These are phyloP conservation scores for Kobus ellipsiprymnus DNA, from an alignment of 2,113 vertebrate species.

Conservation along the genomic window DNA sequence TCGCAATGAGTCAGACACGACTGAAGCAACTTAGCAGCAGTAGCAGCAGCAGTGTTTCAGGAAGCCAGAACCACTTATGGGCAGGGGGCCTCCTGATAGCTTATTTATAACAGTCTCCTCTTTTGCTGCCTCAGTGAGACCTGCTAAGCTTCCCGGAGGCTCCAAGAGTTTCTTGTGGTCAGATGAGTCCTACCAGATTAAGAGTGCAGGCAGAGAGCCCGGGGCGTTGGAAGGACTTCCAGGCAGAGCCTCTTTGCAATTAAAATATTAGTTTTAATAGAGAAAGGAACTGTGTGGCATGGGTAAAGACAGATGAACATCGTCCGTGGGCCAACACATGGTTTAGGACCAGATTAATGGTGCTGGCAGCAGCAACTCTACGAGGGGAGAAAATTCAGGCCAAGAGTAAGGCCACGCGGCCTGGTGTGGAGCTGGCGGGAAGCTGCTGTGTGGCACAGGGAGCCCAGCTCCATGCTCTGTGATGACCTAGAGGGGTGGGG, in stretches of 20 bases:
- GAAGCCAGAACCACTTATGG: not conserved
- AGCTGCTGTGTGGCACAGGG: not conserved
- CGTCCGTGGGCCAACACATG: not conserved
- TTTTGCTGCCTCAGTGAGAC: not conserved
- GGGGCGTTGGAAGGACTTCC: not conserved
- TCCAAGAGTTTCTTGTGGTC: not conserved
- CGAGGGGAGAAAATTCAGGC: not conserved
- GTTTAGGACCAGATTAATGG: not conserved
- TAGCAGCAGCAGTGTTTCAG: not conserved
- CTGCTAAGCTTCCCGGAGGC: not conserved
- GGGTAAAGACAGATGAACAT: not conserved
- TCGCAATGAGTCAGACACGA: no score
- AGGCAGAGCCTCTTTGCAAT: not conserved
- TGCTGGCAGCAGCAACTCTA: not conserved
- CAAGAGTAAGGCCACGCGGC: not conserved
- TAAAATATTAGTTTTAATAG: not conserved
- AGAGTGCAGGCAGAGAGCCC: not conserved
- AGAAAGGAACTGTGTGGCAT: not conserved
- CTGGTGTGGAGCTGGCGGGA: not conserved
- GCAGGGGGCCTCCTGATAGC: not conserved
- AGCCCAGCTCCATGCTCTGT: not conserved
- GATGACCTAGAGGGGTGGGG: not conserved
- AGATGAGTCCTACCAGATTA: not conserved
- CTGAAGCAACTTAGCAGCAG: no score
- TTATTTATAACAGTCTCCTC: not conserved